Conservation (phyloP, 2,797 vertebrate genomes). For the Tympanoctomys barrerae region DNA sequence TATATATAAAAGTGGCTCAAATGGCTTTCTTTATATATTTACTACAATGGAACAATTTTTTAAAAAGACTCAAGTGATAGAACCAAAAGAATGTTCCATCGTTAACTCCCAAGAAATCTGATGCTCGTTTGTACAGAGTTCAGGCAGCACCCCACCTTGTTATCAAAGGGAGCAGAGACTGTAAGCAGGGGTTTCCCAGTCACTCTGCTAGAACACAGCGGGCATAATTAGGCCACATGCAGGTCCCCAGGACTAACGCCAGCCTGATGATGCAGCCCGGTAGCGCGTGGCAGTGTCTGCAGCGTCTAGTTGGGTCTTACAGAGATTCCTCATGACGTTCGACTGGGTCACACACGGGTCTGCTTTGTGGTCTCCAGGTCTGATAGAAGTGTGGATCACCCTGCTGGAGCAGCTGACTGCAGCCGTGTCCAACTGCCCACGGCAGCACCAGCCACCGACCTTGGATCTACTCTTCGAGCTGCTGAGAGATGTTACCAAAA, state of each 20-base stretch:
- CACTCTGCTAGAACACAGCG: not conserved
- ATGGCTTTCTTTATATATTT: not conserved
- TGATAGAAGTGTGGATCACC: slow-evolving; percentile 98
- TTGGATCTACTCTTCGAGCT: slow-evolving; percentile 96
- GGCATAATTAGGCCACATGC: not conserved
- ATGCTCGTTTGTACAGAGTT: not conserved
- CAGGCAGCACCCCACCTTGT: not conserved
- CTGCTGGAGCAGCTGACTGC: slow-evolving; percentile 97
- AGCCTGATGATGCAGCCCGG: accelerated
- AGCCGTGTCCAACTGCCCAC: slow-evolving; percentile 96
- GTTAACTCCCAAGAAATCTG: not conserved
- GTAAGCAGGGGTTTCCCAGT: not conserved
- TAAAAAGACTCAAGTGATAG: not conserved
- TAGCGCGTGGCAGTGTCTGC: not conserved
- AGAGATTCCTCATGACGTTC: not conserved
- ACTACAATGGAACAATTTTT: not conserved
- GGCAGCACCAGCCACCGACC: slow-evolving; percentile 97
- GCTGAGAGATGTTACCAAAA: slow-evolving; percentile 93
- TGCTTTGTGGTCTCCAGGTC: slow-evolving; percentile 88
- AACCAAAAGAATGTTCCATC: not conserved
- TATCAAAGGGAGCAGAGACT: not conserved
- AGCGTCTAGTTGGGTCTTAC: not conserved
- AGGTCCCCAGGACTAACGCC: not conserved
- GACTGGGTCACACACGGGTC: not conserved
- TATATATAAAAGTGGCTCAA: not conserved